Base-by-base conservation (phyloP, 35 echinoderm and acorn worm species). In the Acanthaster planci region DNA sequence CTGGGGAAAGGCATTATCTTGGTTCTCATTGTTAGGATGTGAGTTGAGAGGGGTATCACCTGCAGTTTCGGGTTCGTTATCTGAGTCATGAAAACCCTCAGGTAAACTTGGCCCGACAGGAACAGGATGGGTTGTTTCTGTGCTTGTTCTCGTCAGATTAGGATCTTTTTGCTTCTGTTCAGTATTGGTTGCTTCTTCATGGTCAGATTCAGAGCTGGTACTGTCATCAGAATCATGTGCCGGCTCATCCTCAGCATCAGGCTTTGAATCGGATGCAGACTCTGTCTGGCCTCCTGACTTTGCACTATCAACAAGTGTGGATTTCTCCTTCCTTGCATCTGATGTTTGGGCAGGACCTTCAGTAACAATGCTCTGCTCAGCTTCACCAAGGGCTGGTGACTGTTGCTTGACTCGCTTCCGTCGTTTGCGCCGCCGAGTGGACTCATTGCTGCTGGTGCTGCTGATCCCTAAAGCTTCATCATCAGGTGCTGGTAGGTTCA, bases 381-480 rank as follows among this genome's bases (percentile, higher is more conserved):
- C 18, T 72, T 10, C 15, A 12, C 30, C 64, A 10, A 26, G 34
- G 64, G 23, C 14, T 31, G 18, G 64, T 14, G 23, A 72, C 23
- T 72, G 64, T 34, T 72, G 64, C 64, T 72, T 72, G 64, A 1
- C 64, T 35, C 26, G 22, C 64, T 72, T 72, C 2, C 64, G 64
- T 29, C 64, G 64, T 35, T 72, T 72, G 30, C 64, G 64, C 10
- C 64, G 64, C 14, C 64, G 64, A 23, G 18, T 23, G 2, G 64
- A 72, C 10, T 72, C 64, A 2, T 34, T 34, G 59, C 59, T 67
- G 59, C 21, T 67, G 16, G 17, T n/a, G 23, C 9, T 72, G 23
- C 9, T 72, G 14, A 34, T 34, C 26, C 10, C 26, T 31, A 26
- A 72, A 26, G 23, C 64, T 72, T 72, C 64, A 72, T 2, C 29